Percentiles rank a stretch among this genome's conserved stretches.
These are phyloP conservation scores for Eledone cirrhosa DNA, from an alignment of 2,888 invertebrate genomes.

Conservation along the genomic window DNA sequence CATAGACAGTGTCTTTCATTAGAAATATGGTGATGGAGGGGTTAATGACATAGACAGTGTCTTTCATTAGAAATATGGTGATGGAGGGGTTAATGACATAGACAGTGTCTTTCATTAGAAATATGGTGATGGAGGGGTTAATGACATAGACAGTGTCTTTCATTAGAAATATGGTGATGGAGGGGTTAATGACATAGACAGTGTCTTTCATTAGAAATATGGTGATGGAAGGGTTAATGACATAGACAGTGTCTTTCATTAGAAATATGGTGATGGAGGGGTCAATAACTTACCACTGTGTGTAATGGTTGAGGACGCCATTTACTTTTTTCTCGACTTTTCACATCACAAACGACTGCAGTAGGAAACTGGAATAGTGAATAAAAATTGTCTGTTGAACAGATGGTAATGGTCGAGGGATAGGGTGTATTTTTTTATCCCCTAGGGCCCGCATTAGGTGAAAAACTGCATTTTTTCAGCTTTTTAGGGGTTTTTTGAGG, in stretches of 20 bases:
- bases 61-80: too few species aligned
- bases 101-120: background rate
- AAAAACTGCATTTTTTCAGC: too few species aligned
- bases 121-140: too few species aligned
- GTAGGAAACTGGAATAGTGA: constrained; percentile 52
- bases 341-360: constrained; percentile 68
- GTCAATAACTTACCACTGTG: constrained; percentile 79
- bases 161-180: too few species aligned
- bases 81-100: background rate
- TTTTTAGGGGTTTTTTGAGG: too few species aligned
- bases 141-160: background rate
- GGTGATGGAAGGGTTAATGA: background rate
- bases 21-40: too few species aligned
- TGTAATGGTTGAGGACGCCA: constrained; percentile 96
- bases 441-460: too few species aligned
- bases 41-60: background rate
- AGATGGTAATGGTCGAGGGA: too few species aligned
- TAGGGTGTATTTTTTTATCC: too few species aligned
- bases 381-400: background rate
- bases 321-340: constrained; percentile 89
- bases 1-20: background rate
- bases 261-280: too few species aligned
- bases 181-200: background rate
- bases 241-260: background rate
- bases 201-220: too few species aligned